These are phyloP conservation scores for Parthenolecanium corni DNA, from an alignment of 2,888 invertebrate genomes.

Conservation along the genomic window DNA sequence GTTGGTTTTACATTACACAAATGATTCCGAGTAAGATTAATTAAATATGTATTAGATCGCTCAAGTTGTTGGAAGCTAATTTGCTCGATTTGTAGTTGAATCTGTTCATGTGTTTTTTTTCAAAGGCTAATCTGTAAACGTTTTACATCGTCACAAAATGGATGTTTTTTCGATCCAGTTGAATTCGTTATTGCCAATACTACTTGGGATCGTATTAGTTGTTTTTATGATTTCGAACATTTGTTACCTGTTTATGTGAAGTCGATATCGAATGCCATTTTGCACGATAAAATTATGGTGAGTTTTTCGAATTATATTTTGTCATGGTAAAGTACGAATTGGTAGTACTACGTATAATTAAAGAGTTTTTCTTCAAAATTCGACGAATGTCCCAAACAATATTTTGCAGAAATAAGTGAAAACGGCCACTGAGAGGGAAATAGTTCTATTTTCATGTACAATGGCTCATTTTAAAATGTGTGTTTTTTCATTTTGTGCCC, in stretches of 20 bases:
- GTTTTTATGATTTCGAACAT: conserved; percentile 23
- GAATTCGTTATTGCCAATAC: conserved; percentile 1
- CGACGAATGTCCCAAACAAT: background rate
- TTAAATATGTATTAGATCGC: background rate
- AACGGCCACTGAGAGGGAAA: too few species aligned
- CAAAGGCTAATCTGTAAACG: conserved; percentile 8
- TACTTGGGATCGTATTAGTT: conserved; percentile 19
- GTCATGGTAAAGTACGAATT: background rate
- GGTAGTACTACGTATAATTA: too few species aligned
- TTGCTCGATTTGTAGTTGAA: background rate
- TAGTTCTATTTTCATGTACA: background rate
- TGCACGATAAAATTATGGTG: conserved; percentile 23
- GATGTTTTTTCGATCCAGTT: background rate
- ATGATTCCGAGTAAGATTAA: conserved; percentile 2
- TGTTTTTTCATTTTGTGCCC: too few species aligned
- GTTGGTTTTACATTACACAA: conserved; percentile 8
- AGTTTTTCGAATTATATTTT: background rate
- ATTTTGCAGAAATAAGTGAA: too few species aligned
- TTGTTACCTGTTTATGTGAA: conserved; percentile 19
- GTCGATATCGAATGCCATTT: conserved; percentile 11
- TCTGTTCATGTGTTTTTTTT: background rate
- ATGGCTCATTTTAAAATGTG: background rate
- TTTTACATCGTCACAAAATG: conserved; percentile 11
- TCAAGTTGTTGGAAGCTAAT: background rate
- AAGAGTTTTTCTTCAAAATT: too few species aligned